These are phyloP conservation scores for Aviceda subcristata DNA, from an alignment of 2,113 vertebrate species.

Conservation along the genomic window DNA sequence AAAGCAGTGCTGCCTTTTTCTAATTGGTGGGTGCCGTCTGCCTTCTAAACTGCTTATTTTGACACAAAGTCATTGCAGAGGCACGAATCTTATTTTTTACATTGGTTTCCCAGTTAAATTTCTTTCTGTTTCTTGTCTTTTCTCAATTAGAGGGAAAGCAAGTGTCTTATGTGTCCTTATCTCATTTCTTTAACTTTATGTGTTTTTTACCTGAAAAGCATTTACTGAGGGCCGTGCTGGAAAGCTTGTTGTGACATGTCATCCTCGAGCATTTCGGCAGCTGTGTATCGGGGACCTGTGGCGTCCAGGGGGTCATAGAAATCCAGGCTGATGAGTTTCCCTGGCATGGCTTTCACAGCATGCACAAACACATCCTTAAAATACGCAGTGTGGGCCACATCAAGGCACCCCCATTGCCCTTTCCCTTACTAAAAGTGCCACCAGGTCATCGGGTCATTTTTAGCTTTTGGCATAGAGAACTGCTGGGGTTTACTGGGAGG, in stretches of 20 bases:
- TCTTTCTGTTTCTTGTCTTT: background rate
- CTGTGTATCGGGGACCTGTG: background rate
- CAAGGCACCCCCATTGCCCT: background rate
- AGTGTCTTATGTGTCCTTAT: background rate
- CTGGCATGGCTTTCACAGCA: background rate
- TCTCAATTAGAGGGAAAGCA: background rate
- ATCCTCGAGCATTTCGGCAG: accelerated
- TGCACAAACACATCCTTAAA: background rate
- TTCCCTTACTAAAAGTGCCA: background rate
- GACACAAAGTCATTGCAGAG: background rate
- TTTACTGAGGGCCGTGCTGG: background rate
- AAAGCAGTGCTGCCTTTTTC: background rate
- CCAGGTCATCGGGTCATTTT: background rate
- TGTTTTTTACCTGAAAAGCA: background rate
- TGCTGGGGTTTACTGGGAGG: background rate
- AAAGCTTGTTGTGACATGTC: background rate
- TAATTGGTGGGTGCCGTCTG: background rate
- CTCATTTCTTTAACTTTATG: background rate
- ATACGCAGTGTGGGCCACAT: accelerated
- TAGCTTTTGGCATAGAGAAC: background rate
- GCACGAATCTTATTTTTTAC: background rate
- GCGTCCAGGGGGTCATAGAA: background rate
- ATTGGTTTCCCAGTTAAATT: background rate
- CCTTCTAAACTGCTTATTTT: background rate
- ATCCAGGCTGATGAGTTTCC: background rate